Evolutionary conservation across 2,797 vertebrate genomes (phyloP), one percentile per base, ranked within the genome.

Genomic region (Cossypha dichroa): DNA sequence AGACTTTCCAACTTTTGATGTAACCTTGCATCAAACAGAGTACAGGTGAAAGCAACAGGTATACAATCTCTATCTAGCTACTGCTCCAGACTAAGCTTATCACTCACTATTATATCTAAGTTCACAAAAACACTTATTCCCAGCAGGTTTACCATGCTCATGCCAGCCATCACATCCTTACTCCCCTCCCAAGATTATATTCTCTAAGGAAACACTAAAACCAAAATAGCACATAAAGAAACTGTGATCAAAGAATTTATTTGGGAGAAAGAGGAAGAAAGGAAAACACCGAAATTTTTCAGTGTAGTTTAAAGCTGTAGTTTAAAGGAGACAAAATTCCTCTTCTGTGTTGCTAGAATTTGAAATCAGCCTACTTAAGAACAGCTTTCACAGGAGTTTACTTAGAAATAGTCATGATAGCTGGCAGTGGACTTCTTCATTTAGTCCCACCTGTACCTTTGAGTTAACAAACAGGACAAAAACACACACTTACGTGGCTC

Each of bases 401-500:
- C 52, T 40, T 10, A 5, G 20, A 48, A 69, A 69, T 4, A 85
- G 5, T 21, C 13, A 3, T 33, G 74, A 70, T 7, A 38, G 14
- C 11, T 33, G 40, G 13, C 49, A 43, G 5, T 13, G 5, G 43
- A 60, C 14, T 14, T 38, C 18, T 60, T 75, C 5, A 22, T 33
- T 87, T 56, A 46, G 36, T 49, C 38, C 36, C 60, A 34, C 19
- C 5, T 75, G 52, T 28, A 67, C 9, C 54, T 19, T 12, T 16
- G 13, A 72, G n/a, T 68, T 67, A 41, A 85, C 10, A 36, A 75
- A 48, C 9, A 48, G 54, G 49, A 54, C 5, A 78, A 64, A 60
- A 72, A 67, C 17, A 51, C 12, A 82, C 12, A 93, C 97, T 98
- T 96, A 99, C 98, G 52, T 96, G 75, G 85, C 98, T 99, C 98